A percentile compares a stretch with the other conserved stretches of the same genome.
These are phyloP conservation scores for Sula dactylatra DNA, from an alignment of 2,113 vertebrate genomes.

Conservation along the genomic window DNA sequence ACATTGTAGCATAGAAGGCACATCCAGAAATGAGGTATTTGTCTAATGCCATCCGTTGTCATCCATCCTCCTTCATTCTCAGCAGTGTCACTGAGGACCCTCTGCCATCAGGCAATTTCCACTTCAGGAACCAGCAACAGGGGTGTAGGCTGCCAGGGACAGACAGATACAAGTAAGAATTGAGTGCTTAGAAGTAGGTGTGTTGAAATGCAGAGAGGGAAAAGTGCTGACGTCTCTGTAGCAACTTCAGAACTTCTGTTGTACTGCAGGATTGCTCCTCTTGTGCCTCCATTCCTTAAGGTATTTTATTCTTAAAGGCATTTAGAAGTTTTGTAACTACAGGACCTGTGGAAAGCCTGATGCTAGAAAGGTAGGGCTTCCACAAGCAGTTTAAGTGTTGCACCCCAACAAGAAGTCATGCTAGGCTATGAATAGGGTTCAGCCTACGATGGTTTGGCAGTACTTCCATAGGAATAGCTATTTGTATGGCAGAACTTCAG, in stretches of 20 bases:
- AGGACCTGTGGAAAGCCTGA: neutral
- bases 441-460: neutral
- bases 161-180: neutral
- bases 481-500: neutral
- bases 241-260: neutral
- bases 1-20: neutral
- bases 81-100: neutral
- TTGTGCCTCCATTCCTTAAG: neutral
- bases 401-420: neutral
- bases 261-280: neutral
- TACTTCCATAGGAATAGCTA: neutral
- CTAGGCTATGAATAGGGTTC: neutral
- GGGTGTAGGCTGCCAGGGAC: neutral
- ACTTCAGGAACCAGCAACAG: neutral
- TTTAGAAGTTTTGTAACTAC: neutral
- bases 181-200: neutral
- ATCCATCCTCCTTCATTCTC: neutral
- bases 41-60: neutral
- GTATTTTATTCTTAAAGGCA: neutral
- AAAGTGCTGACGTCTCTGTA: neutral
- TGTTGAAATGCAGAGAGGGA: neutral
- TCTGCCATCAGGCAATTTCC: neutral
- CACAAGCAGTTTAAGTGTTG: neutral
- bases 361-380: neutral
- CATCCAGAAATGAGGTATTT: neutral